phyloP scores from a whole-genome alignment of 2,888 invertebrate genomes.

The Mythimna impura region DNA sequence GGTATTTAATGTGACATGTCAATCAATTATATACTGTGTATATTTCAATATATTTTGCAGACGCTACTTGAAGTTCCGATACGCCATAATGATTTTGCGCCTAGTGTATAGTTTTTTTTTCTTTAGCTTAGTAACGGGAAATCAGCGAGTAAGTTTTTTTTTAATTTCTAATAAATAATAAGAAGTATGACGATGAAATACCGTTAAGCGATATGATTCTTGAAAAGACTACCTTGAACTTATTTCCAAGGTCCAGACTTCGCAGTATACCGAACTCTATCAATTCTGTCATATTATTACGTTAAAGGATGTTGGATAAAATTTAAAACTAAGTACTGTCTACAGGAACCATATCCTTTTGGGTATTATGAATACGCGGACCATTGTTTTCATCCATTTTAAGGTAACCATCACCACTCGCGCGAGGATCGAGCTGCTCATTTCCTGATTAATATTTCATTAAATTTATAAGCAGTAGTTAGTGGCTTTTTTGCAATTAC shows the following conservation, averaged over 20 bases:
- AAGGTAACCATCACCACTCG: neutral
- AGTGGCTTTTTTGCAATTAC: too few relatives aligned
- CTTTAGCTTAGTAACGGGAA: conserved; percentile 51
- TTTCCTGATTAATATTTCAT: neutral
- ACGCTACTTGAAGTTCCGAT: conserved; percentile 56
- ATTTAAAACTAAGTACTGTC: neutral
- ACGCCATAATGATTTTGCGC: conserved; percentile 64
- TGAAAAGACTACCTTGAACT: neutral
- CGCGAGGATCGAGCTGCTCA: conserved; percentile 21
- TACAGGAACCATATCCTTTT: neutral
- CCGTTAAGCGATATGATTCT: neutral
- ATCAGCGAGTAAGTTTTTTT: conserved; percentile 55
- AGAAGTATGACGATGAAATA: neutral
- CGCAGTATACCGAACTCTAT: neutral
- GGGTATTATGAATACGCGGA: neutral
- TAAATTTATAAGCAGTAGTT: too few relatives aligned
- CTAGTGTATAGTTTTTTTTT: conserved; percentile 59
- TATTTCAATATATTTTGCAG: conserved; percentile 59
- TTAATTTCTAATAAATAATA: neutral
- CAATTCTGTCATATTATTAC: neutral
- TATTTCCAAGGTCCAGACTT: neutral
- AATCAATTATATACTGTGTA: conserved; percentile 65
- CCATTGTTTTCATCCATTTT: conserved; percentile 12
- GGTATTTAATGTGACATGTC: conserved; percentile 63
- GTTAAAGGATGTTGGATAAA: neutral